Evolutionary conservation across 1,140 invertebrate species (phyloP).

Genomic region (Harpegnathos saltator): DNA sequence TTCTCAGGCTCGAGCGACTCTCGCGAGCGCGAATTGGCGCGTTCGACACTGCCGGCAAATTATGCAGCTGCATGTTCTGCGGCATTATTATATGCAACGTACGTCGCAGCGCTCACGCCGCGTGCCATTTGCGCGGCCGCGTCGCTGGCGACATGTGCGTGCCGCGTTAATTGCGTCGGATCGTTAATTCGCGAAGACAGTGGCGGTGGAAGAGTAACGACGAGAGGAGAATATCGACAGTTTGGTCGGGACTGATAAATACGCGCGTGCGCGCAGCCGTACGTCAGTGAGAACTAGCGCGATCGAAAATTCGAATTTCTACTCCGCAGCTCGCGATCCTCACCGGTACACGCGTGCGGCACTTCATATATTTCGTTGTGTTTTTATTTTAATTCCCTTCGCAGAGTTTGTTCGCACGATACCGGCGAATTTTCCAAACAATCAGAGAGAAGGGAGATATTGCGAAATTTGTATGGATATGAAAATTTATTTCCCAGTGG

Average conservation of each 20-base stretch:
- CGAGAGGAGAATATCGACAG: constrained; percentile 5
- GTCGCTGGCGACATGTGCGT: constrained; percentile 38
- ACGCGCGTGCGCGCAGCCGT: not conserved
- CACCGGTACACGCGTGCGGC: not conserved
- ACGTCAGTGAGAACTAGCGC: not conserved
- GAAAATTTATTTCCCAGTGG: not conserved
- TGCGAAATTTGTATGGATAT: constrained; percentile 9
- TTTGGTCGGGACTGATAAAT: constrained; percentile 40
- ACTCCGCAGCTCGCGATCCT: not conserved
- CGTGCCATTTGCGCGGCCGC: constrained; percentile 37
- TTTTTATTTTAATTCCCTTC: not conserved
- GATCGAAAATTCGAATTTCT: constrained; percentile 26
- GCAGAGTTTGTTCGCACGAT: no score
- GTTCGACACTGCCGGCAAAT: constrained; percentile 64
- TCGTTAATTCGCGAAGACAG: constrained; percentile 41
- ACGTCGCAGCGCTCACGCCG: constrained; percentile 40
- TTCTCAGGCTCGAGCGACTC: constrained; percentile 18
- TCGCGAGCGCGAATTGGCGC: constrained; percentile 31
- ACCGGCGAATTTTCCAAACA: not conserved
- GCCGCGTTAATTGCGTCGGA: constrained; percentile 45
- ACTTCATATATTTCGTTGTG: no score
- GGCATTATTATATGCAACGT: constrained; percentile 69
- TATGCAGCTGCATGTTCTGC: constrained; percentile 71
- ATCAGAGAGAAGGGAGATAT: not conserved
- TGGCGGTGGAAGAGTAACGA: constrained; percentile 5